Evolutionary conservation across 2,797 vertebrate genomes (phyloP), one percentile per base, ranked within the genome.

Genomic region (Brachyrhaphis roseni): DNA sequence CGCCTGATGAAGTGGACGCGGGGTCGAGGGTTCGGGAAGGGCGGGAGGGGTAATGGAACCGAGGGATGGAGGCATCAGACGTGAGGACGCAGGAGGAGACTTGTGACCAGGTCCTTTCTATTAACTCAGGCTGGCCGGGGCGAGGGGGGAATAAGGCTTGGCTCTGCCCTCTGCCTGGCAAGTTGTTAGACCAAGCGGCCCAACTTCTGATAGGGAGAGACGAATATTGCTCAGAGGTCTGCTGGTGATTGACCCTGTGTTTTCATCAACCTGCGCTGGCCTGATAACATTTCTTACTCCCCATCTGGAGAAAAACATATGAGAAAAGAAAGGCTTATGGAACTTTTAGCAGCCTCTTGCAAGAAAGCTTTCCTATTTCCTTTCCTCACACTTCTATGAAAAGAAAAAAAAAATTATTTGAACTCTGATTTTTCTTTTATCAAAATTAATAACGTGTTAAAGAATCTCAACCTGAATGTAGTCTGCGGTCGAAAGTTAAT

Each of bases 91-190:
- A 77, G 89, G 86, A 85, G 88, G 87, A 84, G 92, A 83, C 84
- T 74, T 86, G 90, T 85, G 90, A 94, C 90, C 90, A 88, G 94
- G 94, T 94, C 91, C 92, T 95, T 95, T 94, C 94, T 95, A 95
- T 96, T 96, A 96, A 95, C 94, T 94, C 78, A n/a, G 89, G 84
- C 83, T 72, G 75, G 85, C 82, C 28, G 75, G 83, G 89, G 90
- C 77, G 72, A 86, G 80, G 66, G 75, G 75, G 87, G 90, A 84
- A 87, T 87, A 62, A 77, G 92, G 86, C 85, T 83, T 11, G 72
- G 75, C 83, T 81, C 84, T 83, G 89, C 85, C 85, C 92, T 90
- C 82, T 75, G 85, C 64, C 80, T 77, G 75, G 82, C 85, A 75
- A 77, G 77, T 81, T 88, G 90, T 90, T 86, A 89, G 87, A 87